Evolutionary conservation across 1,140 invertebrate genomes (phyloP).

Genomic region (Drosophila navojoa): DNA sequence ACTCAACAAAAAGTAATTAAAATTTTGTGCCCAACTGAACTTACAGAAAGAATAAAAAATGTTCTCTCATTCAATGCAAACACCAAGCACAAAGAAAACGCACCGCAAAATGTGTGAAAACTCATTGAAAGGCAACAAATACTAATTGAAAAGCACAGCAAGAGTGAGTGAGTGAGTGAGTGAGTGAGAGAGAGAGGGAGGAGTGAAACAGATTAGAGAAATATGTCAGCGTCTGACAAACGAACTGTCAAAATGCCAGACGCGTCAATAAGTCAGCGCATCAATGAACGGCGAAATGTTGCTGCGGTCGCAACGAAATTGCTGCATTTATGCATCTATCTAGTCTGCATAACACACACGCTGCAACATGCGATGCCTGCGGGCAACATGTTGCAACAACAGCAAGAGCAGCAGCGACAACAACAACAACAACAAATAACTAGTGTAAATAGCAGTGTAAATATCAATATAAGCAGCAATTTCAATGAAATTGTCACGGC

Average conservation of each 20-base stretch:
- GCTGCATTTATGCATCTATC: slow-evolving; percentile 69
- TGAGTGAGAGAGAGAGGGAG: background rate
- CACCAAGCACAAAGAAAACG: slow-evolving; percentile 34
- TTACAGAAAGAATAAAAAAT: slow-evolving; percentile 21
- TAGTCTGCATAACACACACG: slow-evolving; percentile 71
- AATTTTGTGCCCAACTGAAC: background rate
- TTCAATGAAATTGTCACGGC: slow-evolving; percentile 81
- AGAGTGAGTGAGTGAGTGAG: too few relatives aligned
- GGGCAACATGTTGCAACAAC: slow-evolving; percentile 74
- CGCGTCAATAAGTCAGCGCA: slow-evolving; percentile 48
- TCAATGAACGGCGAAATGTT: slow-evolving; percentile 33
- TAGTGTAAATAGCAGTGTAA: slow-evolving; percentile 83
- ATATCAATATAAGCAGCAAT: slow-evolving; percentile 77
- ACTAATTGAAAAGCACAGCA: slow-evolving; percentile 45
- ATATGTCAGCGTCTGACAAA: slow-evolving; percentile 71
- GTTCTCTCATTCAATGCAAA: slow-evolving; percentile 18
- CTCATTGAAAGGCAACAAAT: slow-evolving; percentile 45
- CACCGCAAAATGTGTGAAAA: slow-evolving; percentile 43
- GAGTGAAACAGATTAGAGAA: slow-evolving; percentile 31
- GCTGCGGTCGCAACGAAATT: slow-evolving; percentile 33
- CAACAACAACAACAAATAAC: slow-evolving; percentile 65
- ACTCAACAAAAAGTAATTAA: background rate
- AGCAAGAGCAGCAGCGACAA: slow-evolving; percentile 59
- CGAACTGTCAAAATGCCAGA: slow-evolving; percentile 81
- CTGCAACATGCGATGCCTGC: slow-evolving; percentile 58